Evolutionary conservation across 2,888 invertebrate species (phyloP).

Genomic region (Orchestes rusci): DNA sequence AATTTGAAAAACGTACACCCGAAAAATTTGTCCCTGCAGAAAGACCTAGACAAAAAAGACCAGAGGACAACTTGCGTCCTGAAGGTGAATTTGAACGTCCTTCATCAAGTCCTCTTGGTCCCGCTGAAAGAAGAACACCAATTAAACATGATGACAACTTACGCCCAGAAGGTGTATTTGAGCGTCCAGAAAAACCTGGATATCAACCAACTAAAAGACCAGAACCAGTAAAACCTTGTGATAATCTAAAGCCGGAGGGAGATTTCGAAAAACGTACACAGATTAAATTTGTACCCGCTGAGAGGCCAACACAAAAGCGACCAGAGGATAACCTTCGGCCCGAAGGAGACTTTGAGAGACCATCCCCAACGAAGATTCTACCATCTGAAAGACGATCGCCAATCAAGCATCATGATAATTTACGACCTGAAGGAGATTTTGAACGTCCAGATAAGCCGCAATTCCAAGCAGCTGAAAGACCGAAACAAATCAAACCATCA

Average conservation of each 20-base stretch:
- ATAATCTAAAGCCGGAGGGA: conserved; percentile 46
- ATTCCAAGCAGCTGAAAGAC: conserved; percentile 44
- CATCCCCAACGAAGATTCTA: conserved; percentile 39
- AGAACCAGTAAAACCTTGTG: conserved; percentile 43
- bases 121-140: conserved; percentile 48
- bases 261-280: conserved; percentile 48
- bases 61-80: conserved; percentile 56
- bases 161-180: conserved; percentile 46
- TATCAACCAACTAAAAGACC: too few species aligned
- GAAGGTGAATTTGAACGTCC: conserved; percentile 53
- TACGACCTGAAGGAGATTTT: conserved; percentile 44
- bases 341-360: conserved; percentile 49
- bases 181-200: conserved; percentile 29
- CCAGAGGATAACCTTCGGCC: conserved; percentile 53
- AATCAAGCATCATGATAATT: conserved; percentile 47
- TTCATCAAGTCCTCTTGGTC: conserved; percentile 40
- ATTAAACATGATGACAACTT: conserved; percentile 52
- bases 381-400: conserved; percentile 48
- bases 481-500: conserved; percentile 48
- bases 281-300: too few species aligned
- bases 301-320: conserved; percentile 44
- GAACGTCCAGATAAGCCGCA: conserved; percentile 40
- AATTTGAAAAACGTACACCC: conserved; percentile 45
- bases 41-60: conserved; percentile 43
- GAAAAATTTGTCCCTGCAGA: conserved; percentile 45